Percentiles rank a stretch among this genome's conserved stretches.
Conservation (phyloP, 2,113 vertebrate genomes). For the Rattus rattus region DNA sequence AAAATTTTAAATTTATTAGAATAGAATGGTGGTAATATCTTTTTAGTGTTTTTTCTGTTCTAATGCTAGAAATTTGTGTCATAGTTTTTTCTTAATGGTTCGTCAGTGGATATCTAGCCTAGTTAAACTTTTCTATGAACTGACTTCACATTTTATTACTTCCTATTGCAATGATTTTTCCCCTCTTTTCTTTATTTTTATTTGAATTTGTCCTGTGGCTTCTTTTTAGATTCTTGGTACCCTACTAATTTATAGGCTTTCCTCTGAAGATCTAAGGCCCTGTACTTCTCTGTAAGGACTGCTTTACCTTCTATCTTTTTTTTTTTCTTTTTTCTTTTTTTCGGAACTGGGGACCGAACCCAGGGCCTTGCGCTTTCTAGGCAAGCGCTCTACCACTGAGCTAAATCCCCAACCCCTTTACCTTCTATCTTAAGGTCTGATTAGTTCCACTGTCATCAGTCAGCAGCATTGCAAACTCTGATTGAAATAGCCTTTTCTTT, state of each 20-base stretch:
- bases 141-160: background rate
- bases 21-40: background rate
- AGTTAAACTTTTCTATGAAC: slow-evolving; percentile 8
- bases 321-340: no score
- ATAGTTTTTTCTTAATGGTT: slow-evolving; percentile 26
- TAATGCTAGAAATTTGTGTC: background rate
- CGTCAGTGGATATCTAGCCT: background rate
- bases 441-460: background rate
- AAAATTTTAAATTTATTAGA: slow-evolving; percentile 32
- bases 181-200: background rate
- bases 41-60: background rate
- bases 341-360: no score
- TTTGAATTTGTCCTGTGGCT: background rate
- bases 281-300: background rate
- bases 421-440: background rate
- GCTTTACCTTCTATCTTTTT: background rate
- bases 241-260: background rate
- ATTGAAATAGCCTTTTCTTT: background rate
- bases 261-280: background rate
- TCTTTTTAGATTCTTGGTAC: background rate
- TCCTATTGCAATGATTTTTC: background rate
- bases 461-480: background rate
- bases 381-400: no score
- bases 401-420: no score
- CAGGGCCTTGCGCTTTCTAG: no score